Conservation (phyloP, 2,888 invertebrate species). For the Tanytarsus gracilentus region DNA sequence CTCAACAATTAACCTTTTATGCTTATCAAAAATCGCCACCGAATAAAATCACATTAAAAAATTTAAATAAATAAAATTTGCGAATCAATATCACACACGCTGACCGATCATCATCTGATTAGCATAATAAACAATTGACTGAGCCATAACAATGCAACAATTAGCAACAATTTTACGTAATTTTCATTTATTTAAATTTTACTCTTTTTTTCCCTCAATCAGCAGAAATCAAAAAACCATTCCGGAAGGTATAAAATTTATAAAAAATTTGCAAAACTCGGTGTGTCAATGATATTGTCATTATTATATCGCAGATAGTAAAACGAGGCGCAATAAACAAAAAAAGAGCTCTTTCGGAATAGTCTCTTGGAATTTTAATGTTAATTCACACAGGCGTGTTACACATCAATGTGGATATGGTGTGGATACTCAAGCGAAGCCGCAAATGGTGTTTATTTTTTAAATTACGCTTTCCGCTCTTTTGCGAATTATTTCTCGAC, state of each 20-base stretch:
- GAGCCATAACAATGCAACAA: conserved; percentile 6
- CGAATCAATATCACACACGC: too few species aligned
- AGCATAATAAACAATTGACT: background rate
- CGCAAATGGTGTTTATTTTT: conserved; percentile 27
- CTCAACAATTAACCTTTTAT: too few species aligned
- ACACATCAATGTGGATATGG: conserved; percentile 26
- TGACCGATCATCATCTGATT: too few species aligned
- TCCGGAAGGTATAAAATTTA: background rate
- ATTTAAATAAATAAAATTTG: too few species aligned
- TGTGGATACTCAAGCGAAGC: conserved; percentile 16
- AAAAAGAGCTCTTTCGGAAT: background rate
- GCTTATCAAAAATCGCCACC: too few species aligned
- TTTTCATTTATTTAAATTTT: too few species aligned
- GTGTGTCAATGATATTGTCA: too few species aligned
- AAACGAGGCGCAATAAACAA: too few species aligned
- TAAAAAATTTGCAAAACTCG: background rate
- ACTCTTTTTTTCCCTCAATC: background rate
- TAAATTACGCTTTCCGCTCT: conserved; percentile 24
- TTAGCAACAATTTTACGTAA: background rate
- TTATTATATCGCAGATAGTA: conserved; percentile 4
- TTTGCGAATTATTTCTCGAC: too few species aligned
- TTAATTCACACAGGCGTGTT: conserved; percentile 23
- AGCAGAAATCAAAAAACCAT: background rate
- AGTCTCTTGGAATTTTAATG: conserved; percentile 22
- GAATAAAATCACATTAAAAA: too few species aligned